phyloP scores from a whole-genome alignment of 1,140 invertebrate species.

The Dysdera silvatica region DNA sequence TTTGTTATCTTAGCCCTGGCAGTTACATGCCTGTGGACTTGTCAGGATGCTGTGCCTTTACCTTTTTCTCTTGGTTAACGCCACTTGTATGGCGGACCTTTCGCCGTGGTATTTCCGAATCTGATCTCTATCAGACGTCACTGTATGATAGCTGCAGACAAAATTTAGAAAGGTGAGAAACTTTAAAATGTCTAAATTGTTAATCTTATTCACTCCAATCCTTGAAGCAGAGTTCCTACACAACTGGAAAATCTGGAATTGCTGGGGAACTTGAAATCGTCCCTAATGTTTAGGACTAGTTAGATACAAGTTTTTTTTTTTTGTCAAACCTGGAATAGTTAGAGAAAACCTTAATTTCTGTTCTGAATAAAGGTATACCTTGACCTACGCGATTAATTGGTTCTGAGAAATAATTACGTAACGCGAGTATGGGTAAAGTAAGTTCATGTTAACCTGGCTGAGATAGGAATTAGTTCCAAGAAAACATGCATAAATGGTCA shows the following conservation, averaged over 20 bases:
- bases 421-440: too few relatives aligned
- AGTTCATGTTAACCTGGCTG: too few relatives aligned
- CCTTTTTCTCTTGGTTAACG: slow-evolving; percentile 54
- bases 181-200: not conserved
- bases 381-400: too few relatives aligned
- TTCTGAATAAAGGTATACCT: too few relatives aligned
- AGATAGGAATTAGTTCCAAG: too few relatives aligned
- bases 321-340: too few relatives aligned
- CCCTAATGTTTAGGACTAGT: too few relatives aligned
- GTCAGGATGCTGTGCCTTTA: slow-evolving; percentile 50
- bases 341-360: too few relatives aligned
- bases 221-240: not conserved
- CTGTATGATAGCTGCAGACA: slow-evolving; percentile 48
- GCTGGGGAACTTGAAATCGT: too few relatives aligned
- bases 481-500: too few relatives aligned
- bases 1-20: slow-evolving; percentile 30
- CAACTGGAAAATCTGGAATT: not conserved
- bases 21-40: slow-evolving; percentile 46
- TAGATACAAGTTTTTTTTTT: too few relatives aligned
- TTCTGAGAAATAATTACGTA: too few relatives aligned
- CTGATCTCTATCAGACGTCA: slow-evolving; percentile 49
- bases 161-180: slow-evolving; percentile 38
- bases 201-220: not conserved
- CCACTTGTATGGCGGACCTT: slow-evolving; percentile 51
- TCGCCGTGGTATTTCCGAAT: slow-evolving; percentile 43